Evolutionary conservation across 2,888 invertebrate genomes (phyloP), one percentile per base, ranked within the genome.

Genomic region (Gastrophysa polygoni): DNA sequence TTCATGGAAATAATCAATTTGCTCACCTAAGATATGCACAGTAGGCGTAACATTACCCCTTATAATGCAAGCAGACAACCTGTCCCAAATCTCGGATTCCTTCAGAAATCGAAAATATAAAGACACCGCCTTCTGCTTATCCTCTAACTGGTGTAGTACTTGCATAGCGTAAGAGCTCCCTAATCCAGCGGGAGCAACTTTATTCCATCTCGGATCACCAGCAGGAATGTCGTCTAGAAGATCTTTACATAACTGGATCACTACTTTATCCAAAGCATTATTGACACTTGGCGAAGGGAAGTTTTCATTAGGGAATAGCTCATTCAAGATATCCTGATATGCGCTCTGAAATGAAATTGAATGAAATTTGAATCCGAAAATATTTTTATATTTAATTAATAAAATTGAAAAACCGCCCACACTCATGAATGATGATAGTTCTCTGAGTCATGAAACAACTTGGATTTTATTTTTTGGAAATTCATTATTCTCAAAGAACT

Each of bases 161-260:
- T 95, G 93, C 83, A 96, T 86, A 1, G 96, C 93, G 16, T 88
- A 86, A 0, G 91, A 90, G 76, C 90, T 88, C 62, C 91, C 90
- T 28, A 90, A 81, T 52, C 86, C 80, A 0, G 87, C 83, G 73
- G 80, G 64, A 6, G 62, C 57, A 21, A 73, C 70, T 54, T 74
- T 71, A 11, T 57, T 73, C 91, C 91, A 91, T 55, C 91, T 82
- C 0, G 96, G 96, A 85, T 97, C 97, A 11, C 92, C 90, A 0
- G 91, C 90, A 0, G 96, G 96, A 68, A 90, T 88, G 81, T 96
- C 96, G 78, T 96, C 92, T 58, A 95, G 86, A 72, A 96, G 84
- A 77, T 93, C 91, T 63, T 86, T 83, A 60, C 92, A 92, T 21
- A 94, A 87, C 56, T 84, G 82, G 11, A 89, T 79, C n/a, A 91